Base-by-base conservation (phyloP, 2,797 vertebrate genomes). In the Syncerus caffer region DNA sequence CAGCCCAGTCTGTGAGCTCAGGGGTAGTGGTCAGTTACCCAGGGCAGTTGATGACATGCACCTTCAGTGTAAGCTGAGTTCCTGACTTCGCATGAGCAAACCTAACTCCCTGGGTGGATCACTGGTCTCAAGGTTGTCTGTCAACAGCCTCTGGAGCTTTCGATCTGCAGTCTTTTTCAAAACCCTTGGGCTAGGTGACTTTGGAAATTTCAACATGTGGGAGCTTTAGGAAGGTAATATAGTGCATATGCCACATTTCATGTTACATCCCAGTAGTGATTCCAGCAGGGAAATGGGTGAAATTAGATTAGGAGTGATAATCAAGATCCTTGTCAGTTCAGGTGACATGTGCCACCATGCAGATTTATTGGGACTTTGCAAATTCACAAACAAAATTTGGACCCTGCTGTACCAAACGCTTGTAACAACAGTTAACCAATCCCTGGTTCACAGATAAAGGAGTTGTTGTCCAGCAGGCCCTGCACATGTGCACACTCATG, bases 401-500 rank as follows among this genome's bases (percentile, higher is more conserved):
- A 16, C 45, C 45, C 87, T 64, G 38, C 88, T 47, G 9, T n/a
- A 13, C 58, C 3, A 50, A 17, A 38, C 9, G 17, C 55, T 17
- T 38, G 0, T 58, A 42, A 47, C 74, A 62, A 19, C 62, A 23
- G 16, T 64, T 64, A 79, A 3, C 71, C 23, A 38, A 1, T 55
- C 42, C 58, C 31, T 31, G 4, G 55, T 67, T 84, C 71, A 57
- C 4, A 86, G 38, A 17, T 90, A 45, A 55, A 55, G 38, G 16
- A 29, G 23, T 50, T 2, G 3, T 29, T 29, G 11, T 10, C 2
- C 1, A 14, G 38, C 31, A 79, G 31, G 3, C 38, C 51, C 38
- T 45, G 25, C 17, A 23, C 27, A 7, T 1, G 0, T 31, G 55
- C 4, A 10, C 21, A 17, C 19, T 21, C 50, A 4, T 0, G 3